Conservation (phyloP, 2,888 invertebrate species). For the Microplitis deprimator region DNA sequence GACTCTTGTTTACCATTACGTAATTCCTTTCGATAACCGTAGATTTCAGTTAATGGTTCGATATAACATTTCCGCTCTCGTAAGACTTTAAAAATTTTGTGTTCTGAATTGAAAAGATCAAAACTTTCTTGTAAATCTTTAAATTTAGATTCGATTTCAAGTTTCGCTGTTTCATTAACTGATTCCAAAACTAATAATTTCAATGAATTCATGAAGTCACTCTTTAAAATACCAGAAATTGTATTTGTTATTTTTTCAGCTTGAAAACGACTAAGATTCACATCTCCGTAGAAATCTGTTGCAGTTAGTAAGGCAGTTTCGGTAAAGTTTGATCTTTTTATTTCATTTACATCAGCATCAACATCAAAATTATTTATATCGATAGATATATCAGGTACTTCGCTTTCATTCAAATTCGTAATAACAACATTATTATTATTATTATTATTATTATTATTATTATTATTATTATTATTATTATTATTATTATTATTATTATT, state of each 20-base stretch:
- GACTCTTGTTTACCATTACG: not conserved
- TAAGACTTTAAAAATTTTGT: conserved; percentile 4
- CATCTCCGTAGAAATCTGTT: not conserved
- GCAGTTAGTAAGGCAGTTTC: not conserved
- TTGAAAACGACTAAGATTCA: not conserved
- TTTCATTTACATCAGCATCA: not conserved
- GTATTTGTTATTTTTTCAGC: not conserved
- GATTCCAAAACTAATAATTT: not conserved
- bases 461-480: too few relatives aligned
- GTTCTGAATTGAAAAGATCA: not conserved
- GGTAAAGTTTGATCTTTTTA: not conserved
- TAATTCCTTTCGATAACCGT: conserved; percentile 20
- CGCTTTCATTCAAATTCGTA: not conserved
- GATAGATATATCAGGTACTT: not conserved
- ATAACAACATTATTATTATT: not conserved
- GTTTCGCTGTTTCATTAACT: not conserved
- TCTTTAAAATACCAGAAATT: not conserved
- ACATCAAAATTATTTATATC: not conserved
- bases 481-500: too few relatives aligned
- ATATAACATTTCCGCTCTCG: not conserved
- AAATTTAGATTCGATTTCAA: not conserved
- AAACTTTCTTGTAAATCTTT: not conserved
- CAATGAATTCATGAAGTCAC: not conserved
- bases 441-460: too few relatives aligned
- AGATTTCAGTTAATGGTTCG: not conserved